Base-by-base conservation (phyloP, 2,797 vertebrate genomes). In the Trichosurus vulpecula region DNA sequence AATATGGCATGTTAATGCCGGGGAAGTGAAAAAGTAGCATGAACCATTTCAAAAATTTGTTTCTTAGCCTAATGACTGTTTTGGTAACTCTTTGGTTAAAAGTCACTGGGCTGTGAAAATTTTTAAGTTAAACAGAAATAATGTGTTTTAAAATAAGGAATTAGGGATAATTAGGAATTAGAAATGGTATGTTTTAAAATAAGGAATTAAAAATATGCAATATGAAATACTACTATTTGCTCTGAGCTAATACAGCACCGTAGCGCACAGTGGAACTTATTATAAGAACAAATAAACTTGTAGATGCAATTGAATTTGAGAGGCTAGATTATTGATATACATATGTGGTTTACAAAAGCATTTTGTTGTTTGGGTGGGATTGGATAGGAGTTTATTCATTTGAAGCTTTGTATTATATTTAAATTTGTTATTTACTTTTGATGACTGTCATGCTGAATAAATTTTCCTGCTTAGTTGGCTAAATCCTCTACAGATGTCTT, bases 401-500 rank as follows among this genome's bases (percentile, higher is more conserved):
- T 87, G 25, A 27, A 87, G 87, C 66, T 95, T 97, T 95, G 57
- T 10, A 95, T 91, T 92, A 91, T 90, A 53, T 92, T 55, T 97
- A 58, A 96, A 55, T 94, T 96, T 61, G 47, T 27, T 27, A 87
- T 27, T 93, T 31, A 94, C 22, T 91, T 93, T 53, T 29, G 31
- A 89, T 94, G 53, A 6, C 22, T 35, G 94, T 91, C 91, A 93
- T 51, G 27, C 51, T 95, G 95, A 96, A 61, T 95, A 47, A 91
- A 47, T 87, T 95, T 96, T 95, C 29, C n/a, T 95, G 30, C 91
- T 97, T 52, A 93, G 4, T 93, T 53, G 96, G 35, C 90, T 95
- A 92, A 95, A 91, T 95, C 66, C 94, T 98, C 95, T 92, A 54
- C n/a, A 94, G 96, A 89, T 52, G 66, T 13, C 52, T 92, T 94